Percentiles rank a stretch among this genome's conserved stretches.
Conservation (phyloP, 2,888 invertebrate genomes). For the Acrobasis repandana region DNA sequence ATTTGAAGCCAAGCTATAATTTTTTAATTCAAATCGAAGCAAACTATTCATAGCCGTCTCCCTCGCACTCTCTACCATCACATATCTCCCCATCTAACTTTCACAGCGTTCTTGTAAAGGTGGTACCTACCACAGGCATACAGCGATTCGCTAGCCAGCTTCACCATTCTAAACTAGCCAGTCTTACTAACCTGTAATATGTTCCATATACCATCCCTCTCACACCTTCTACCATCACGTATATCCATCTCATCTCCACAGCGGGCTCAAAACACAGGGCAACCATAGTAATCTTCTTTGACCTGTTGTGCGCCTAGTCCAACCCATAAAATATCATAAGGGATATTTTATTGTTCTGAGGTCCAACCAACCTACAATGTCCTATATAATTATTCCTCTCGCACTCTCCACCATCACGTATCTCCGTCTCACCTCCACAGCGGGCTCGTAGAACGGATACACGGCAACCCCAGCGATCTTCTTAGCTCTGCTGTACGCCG, state of each 20-base stretch:
- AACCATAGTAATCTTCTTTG: background rate
- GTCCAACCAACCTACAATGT: no score
- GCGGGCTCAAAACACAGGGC: background rate
- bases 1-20: no score
- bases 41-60: no score
- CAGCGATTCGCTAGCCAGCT: no score
- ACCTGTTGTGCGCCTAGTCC: no score
- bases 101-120: constrained; percentile 60
- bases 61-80: background rate
- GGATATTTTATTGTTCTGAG: no score
- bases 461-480: constrained; percentile 58
- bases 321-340: no score
- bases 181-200: no score
- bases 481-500: constrained; percentile 47
- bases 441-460: constrained; percentile 53
- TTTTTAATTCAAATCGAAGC: no score
- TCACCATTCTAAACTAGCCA: no score
- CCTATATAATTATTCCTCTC: background rate
- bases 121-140: no score
- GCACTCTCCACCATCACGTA: background rate
- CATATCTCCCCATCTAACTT: constrained; percentile 45
- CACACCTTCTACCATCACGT: background rate
- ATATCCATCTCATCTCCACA: background rate
- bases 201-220: background rate
- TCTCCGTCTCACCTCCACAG: constrained; percentile 55